Conservation (phyloP, 1,140 invertebrate species). For the Bradysia coprophila region DNA sequence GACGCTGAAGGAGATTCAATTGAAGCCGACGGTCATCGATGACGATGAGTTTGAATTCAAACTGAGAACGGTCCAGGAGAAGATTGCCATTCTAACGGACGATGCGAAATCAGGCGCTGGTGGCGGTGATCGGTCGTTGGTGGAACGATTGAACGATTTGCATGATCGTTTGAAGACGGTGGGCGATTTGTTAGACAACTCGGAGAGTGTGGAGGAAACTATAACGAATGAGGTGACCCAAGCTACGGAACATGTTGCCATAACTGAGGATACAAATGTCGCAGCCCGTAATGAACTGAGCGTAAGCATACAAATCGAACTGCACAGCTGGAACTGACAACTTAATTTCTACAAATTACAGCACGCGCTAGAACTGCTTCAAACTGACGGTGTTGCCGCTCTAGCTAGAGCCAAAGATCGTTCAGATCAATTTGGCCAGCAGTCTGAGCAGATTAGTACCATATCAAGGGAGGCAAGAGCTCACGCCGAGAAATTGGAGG, state of each 20-base stretch:
- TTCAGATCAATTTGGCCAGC: constrained; percentile 72
- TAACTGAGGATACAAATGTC: constrained; percentile 52
- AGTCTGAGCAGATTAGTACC: constrained; percentile 77
- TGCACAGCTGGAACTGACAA: constrained; percentile 1
- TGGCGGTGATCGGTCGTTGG: constrained; percentile 38
- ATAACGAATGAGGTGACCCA: constrained; percentile 37
- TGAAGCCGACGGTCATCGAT: constrained; percentile 67
- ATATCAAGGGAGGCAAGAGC: constrained; percentile 72
- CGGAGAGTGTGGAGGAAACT: constrained; percentile 35
- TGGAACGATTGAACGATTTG: constrained; percentile 46
- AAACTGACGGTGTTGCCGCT: constrained; percentile 59
- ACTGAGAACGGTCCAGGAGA: constrained; percentile 45
- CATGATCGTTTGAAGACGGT: constrained; percentile 44
- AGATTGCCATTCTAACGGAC: constrained; percentile 47
- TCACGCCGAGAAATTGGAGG: constrained; percentile 53
- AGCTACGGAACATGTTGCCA: constrained; percentile 46
- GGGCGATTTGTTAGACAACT: constrained; percentile 37
- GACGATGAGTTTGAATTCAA: constrained; percentile 68
- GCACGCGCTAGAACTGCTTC: constrained; percentile 53
- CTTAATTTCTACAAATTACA: constrained; percentile 16
- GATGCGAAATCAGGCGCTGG: constrained; percentile 47
- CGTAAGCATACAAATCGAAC: constrained; percentile 16
- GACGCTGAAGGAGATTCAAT: constrained; percentile 32
- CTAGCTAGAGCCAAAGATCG: constrained; percentile 60
- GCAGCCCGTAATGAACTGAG: constrained; percentile 49